phyloP scores from a whole-genome alignment of 2,113 vertebrate genomes.

The Syngnathus scovelli region DNA sequence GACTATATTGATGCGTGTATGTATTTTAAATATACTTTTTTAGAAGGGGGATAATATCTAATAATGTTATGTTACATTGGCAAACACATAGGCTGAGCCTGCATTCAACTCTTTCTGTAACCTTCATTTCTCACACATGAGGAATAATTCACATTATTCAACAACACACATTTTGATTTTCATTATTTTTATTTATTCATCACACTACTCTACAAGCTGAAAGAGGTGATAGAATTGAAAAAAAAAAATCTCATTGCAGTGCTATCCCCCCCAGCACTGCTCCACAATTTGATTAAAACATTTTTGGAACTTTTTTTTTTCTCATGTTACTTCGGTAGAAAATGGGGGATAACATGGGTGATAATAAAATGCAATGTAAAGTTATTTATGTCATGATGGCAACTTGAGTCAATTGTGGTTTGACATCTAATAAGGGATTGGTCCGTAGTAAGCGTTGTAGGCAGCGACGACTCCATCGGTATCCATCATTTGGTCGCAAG shows the following conservation, averaged over 20 bases:
- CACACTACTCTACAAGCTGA: constrained; percentile 28
- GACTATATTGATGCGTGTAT: background rate
- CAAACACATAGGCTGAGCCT: background rate
- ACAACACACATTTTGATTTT: constrained; percentile 8
- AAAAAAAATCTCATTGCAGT: constrained; percentile 3
- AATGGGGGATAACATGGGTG: background rate
- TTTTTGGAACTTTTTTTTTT: background rate
- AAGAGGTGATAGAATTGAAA: constrained; percentile 11
- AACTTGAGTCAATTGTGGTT: background rate
- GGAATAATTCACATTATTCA: too few species aligned
- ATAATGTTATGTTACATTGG: background rate
- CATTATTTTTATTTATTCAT: constrained; percentile 14
- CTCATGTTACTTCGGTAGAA: background rate
- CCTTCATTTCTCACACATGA: background rate
- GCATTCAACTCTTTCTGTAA: background rate
- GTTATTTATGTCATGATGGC: background rate
- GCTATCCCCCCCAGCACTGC: constrained; percentile 1
- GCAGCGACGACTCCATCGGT: constrained; percentile 67
- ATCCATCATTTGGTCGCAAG: constrained; percentile 74
- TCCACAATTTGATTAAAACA: constrained; percentile 3
- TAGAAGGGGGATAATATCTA: background rate
- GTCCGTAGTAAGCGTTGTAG: constrained; percentile 74
- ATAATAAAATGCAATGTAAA: background rate
- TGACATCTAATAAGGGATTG: constrained; percentile 61
- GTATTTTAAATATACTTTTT: too few species aligned